phyloP scores from a whole-genome alignment of 2,113 vertebrate genomes.

The Coregonus clupeaformis region DNA sequence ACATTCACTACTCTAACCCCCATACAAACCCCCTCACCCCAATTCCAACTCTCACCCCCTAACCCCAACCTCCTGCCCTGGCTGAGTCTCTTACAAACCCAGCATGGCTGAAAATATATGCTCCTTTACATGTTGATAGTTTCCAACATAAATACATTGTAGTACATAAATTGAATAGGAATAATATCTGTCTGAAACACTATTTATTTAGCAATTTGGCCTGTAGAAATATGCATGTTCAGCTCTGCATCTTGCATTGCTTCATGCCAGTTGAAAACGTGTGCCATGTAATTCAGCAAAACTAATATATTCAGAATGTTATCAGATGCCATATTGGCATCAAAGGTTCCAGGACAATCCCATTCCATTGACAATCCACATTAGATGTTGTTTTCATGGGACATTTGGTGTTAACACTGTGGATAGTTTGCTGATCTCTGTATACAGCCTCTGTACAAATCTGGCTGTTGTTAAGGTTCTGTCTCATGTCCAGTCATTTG shows the following conservation, averaged over 20 bases:
- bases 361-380: too few relatives aligned
- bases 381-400: too few relatives aligned
- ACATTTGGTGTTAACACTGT: too few relatives aligned
- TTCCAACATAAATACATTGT: slow-evolving; percentile 63
- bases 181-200: slow-evolving; percentile 45
- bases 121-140: slow-evolving; percentile 34
- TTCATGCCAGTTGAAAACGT: slow-evolving; percentile 36
- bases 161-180: slow-evolving; percentile 45
- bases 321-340: too few relatives aligned
- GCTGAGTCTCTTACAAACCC: slow-evolving; percentile 42
- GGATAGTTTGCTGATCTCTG: too few relatives aligned
- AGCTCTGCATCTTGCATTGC: slow-evolving; percentile 17
- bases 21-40: too few relatives aligned
- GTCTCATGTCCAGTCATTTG: slow-evolving; percentile 23
- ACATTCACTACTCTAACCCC: too few relatives aligned
- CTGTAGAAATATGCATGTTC: slow-evolving; percentile 25
- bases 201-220: slow-evolving; percentile 56
- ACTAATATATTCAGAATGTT: slow-evolving; percentile 3
- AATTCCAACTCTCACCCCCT: slow-evolving; percentile 19
- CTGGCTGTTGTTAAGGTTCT: neutral
- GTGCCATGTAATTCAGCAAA: slow-evolving; percentile 10
- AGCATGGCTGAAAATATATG: slow-evolving; percentile 55
- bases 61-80: slow-evolving; percentile 32
- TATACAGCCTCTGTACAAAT: too few relatives aligned
- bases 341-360: too few relatives aligned